phyloP scores from a whole-genome alignment of 2,888 invertebrate genomes.

The Lasioglossum pauxillum region DNA sequence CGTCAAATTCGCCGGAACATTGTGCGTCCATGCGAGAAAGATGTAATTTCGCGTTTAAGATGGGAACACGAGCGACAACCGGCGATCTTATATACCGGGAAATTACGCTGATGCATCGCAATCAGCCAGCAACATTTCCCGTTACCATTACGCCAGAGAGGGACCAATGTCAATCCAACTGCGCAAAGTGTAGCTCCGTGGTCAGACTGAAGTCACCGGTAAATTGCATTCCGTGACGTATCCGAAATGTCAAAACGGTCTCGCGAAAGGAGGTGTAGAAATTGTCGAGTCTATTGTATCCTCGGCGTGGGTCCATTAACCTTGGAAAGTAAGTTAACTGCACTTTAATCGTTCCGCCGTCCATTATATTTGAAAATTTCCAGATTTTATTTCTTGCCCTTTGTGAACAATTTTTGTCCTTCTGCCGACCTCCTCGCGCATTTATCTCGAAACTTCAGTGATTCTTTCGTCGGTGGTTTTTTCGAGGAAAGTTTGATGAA shows the following conservation, averaged over 20 bases:
- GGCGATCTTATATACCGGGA: constrained; percentile 15
- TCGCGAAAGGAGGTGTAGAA: background rate
- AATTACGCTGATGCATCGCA: constrained; percentile 30
- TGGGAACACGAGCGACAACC: constrained; percentile 1
- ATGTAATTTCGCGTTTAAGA: constrained; percentile 56
- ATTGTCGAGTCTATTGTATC: background rate
- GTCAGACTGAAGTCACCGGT: background rate
- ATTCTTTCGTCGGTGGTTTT: background rate
- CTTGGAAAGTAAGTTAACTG: background rate
- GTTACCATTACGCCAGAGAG: background rate
- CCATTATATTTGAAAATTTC: background rate
- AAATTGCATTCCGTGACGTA: background rate
- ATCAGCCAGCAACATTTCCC: background rate
- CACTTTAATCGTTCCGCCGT: background rate
- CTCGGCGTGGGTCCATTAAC: background rate
- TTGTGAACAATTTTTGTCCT: background rate
- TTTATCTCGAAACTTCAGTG: background rate
- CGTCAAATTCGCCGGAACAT: constrained; percentile 47
- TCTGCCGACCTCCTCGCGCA: background rate
- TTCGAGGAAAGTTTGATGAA: constrained; percentile 1
- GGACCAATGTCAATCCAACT: background rate
- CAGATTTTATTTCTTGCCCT: background rate
- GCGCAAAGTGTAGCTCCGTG: background rate
- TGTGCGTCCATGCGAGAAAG: constrained; percentile 53
- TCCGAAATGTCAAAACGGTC: background rate